Evolutionary conservation across 2,113 vertebrate species (phyloP).

Genomic region (Oryzias curvinotus): DNA sequence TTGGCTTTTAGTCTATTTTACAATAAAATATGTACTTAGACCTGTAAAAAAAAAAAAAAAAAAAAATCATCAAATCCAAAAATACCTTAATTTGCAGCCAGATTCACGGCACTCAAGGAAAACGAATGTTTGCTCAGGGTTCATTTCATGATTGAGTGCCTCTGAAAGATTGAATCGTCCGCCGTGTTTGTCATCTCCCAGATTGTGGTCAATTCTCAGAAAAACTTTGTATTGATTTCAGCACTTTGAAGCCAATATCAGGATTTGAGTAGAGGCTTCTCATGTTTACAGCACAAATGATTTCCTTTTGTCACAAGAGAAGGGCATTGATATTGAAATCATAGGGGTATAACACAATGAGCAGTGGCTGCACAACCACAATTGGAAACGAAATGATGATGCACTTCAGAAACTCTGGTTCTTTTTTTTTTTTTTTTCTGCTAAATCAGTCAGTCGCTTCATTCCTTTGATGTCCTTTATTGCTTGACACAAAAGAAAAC

Average conservation of each 20-base stretch:
- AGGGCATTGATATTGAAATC: constrained; percentile 40
- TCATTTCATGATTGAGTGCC: constrained; percentile 33
- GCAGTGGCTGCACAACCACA: constrained; percentile 11
- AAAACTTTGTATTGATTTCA: constrained; percentile 54
- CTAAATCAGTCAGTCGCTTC: neutral
- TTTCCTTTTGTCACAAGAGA: constrained; percentile 30
- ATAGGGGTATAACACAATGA: constrained; percentile 10
- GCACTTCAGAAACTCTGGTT: neutral
- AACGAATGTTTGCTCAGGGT: neutral
- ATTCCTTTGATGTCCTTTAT: neutral
- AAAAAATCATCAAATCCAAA: no score
- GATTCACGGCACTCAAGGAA: neutral
- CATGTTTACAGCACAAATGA: constrained; percentile 44
- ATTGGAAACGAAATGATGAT: constrained; percentile 2
- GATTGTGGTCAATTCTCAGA: constrained; percentile 38
- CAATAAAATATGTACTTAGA: no score
- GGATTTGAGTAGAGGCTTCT: constrained; percentile 24
- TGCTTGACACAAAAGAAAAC: no score
- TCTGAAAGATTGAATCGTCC: constrained; percentile 36
- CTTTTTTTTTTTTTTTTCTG: neutral
- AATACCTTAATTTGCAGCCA: no score
- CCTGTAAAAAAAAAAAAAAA: no score
- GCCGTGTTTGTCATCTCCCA: constrained; percentile 35
- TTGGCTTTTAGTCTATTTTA: no score
- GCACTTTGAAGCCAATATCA: constrained; percentile 41